Base-by-base conservation (phyloP, 2,113 vertebrate species). In the Callipepla californica region DNA sequence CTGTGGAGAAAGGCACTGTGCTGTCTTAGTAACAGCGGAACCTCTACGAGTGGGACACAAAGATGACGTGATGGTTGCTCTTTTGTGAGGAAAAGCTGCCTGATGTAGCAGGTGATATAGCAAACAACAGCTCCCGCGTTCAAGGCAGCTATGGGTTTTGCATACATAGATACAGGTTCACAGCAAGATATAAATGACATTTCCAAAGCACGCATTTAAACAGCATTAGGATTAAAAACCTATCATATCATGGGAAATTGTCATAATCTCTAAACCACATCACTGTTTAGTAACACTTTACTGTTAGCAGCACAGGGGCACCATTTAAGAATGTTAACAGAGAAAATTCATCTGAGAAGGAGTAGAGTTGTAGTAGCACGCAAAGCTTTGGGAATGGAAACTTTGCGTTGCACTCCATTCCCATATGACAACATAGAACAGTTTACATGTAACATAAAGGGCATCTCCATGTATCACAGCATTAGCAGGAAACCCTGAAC, bases 41-140 rank as follows among this genome's bases (percentile, higher is more conserved):
- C 32, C 23, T 67, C 28, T 23, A 17, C 0, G 2, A 30, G n/a
- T 1, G 2, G 18, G 13, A 5, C 53, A 36, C 11, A n/a, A 57
- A 85, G 3, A 2, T 13, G n/a, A 5, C 1, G 0, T 8, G 19
- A 32, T 8, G 17, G 21, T 13, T 28, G 4, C 2, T 0, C 28
- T 44, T 20, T 7, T 13, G 26, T 2, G 18, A 32, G 13, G 42
- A 18, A 9, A 7, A 2, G 2, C 25, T 61, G 26, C 47, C 58
- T 16, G 17, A 32, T 16, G 10, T 13, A 76, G 59, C 67, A n/a
- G 32, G 32, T 42, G 21, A 28, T 22, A 7, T 3, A 21, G 8
- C 57, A 69, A 69, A 16, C 13, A 20, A 26, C 0, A 81, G 13
- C 26, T 80, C 36, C 9, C 8, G 1, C 2, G 1, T 20, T 76